Percentiles rank a stretch among this genome's conserved stretches.
Evolutionary conservation across 2,113 vertebrate genomes (phyloP).

Genomic region (Circaetus cinerascens): DNA sequence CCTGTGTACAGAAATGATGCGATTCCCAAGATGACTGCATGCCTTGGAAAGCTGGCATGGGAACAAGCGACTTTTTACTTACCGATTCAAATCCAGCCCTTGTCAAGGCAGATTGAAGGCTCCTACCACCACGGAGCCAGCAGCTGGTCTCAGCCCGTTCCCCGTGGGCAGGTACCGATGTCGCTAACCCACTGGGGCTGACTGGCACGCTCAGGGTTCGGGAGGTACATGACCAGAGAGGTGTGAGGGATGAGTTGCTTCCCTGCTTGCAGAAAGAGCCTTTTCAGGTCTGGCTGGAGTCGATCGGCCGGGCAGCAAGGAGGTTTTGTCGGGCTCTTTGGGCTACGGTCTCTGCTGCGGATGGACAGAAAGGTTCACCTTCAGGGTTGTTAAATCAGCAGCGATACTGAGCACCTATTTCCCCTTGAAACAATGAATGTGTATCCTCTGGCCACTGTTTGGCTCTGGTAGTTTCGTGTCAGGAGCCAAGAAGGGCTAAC

Average conservation of each 20-base stretch:
- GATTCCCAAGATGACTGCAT: not conserved
- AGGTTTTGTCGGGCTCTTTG: not conserved
- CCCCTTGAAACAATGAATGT: not conserved
- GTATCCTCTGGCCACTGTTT: not conserved
- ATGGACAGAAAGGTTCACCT: not conserved
- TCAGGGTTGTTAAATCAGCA: not conserved
- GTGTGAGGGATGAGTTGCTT: not conserved
- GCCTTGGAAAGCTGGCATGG: not conserved
- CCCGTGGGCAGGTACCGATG: accelerated
- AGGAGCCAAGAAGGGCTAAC: not conserved
- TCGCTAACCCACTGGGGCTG: not conserved
- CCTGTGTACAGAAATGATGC: accelerated
- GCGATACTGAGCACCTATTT: not conserved
- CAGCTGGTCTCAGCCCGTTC: not conserved
- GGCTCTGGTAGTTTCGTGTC: not conserved
- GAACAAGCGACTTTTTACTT: not conserved
- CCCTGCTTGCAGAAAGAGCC: not conserved
- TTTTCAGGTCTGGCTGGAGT: not conserved
- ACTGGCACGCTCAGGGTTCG: accelerated
- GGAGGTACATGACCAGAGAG: not conserved
- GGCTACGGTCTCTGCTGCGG: not conserved
- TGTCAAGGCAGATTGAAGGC: not conserved
- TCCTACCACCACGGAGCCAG: not conserved
- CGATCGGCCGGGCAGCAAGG: accelerated
- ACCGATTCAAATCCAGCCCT: not conserved